Evolutionary conservation across 2,888 invertebrate species (phyloP), one percentile per base, ranked within the genome.

Genomic region (Unio delphinus): DNA sequence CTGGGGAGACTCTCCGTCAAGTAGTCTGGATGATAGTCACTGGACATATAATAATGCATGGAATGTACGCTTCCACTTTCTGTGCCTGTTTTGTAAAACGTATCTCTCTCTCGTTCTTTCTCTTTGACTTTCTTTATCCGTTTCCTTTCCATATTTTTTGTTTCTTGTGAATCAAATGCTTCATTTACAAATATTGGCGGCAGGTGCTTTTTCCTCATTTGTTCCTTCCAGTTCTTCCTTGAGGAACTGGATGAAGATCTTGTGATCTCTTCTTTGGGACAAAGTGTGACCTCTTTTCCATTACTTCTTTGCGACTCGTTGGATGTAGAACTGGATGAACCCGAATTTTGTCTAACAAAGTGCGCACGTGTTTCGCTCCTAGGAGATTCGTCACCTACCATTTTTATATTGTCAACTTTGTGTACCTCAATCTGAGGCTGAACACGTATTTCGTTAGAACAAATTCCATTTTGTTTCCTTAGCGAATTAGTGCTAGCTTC

Each of bases 151-250:
- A 61, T 67, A 54, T 68, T 68, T 30, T 62, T 70, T 23, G 69
- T 61, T 17, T 71, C 74, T 15, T 74, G 78, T 7, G 68, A 61
- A n/a, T 83, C 81, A 66, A 80, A 81, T 1, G 81, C 82, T 56
- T 82, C 80, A 69, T 82, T 83, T 7, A 84, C 76, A 68, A 86
- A 85, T 57, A 85, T 80, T 6, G 85, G 71, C 0, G 85, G 86
- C 2, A 86, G 74, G 68, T 86, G 81, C 70, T 85, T 84, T 65
- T 80, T 81, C 57, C 79, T 77, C 81, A 84, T 82, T 58, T 81
- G 79, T n/a, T 83, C 84, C 64, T 82, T 84, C 83, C 84, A 84
- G 57, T 82, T 82, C 20, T 73, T 67, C 20, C 80, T 70, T 20
- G 85, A 81, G 58, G 75, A 75, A 3, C 74, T 68, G 0, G 82